Evolutionary conservation across 23 tunicate genomes (phyloP).

Genomic region (Ciona savignyi): DNA sequence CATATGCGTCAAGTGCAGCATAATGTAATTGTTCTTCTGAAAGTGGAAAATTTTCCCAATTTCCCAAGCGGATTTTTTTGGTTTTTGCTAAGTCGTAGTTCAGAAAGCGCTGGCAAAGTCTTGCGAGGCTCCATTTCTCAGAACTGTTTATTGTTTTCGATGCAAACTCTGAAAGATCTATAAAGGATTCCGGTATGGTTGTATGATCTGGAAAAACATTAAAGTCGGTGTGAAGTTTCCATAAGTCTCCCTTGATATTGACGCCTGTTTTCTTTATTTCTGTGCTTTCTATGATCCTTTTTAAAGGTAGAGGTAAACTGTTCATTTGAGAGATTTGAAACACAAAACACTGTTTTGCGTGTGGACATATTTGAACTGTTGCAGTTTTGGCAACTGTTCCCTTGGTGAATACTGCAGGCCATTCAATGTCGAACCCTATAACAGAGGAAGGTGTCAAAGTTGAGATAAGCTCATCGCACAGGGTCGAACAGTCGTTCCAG

Average conservation of each 20-base stretch:
- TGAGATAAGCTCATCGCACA: conserved; percentile 25
- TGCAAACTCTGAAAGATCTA: conserved; percentile 55
- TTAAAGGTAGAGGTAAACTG: conserved; percentile 28
- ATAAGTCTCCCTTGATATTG: conserved; percentile 46
- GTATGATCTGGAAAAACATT: not conserved
- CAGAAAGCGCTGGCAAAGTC: conserved; percentile 19
- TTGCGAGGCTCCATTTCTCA: conserved; percentile 55
- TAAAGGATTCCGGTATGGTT: not conserved
- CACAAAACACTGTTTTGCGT: conserved; percentile 24
- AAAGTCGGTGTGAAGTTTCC: conserved; percentile 43
- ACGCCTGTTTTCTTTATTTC: conserved; percentile 68
- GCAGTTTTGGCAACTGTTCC: conserved; percentile 28
- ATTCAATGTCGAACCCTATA: conserved; percentile 66
- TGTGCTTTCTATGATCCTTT: conserved; percentile 20
- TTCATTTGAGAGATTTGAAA: conserved; percentile 74
- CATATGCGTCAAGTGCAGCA: conserved; percentile 87
- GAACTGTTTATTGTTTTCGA: conserved; percentile 6
- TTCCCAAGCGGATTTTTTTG: conserved; percentile 18
- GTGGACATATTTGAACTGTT: conserved; percentile 49
- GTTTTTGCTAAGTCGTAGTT: conserved; percentile 24
- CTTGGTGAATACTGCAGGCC: conserved; percentile 29
- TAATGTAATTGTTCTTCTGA: conserved; percentile 38
- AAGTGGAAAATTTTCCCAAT: conserved; percentile 68
- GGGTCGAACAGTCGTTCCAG: conserved; percentile 22
- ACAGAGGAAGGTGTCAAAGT: conserved; percentile 1